Base-by-base conservation (phyloP, 2,113 vertebrate species). In the Lampris megalopsis region DNA sequence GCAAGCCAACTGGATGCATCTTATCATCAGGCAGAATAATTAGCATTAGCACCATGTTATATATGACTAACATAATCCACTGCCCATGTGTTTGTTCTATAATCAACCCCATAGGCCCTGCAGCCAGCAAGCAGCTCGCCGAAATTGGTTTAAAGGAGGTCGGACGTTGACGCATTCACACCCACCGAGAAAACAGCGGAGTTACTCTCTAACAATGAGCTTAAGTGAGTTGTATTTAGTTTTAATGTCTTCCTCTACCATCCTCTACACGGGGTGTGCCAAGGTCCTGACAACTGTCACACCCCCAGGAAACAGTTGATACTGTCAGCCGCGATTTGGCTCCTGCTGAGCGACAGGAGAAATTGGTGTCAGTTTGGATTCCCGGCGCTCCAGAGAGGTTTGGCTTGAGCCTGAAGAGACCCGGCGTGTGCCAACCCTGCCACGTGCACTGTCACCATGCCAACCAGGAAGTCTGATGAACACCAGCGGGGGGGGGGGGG, bases 231-330 rank as follows among this genome's bases (percentile, higher is more conserved):
- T 38, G 9, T 47, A n/a, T 79, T 59, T 59, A 62, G 67, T 54
- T 72, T 62, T 57, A 73, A 79, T 73, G 85, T 70, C 49, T 68
- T 58, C 38, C 53, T 50, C 42, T 41, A 9, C 40, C 59, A 42
- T 41, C 38, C 41, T 40, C 40, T 37, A 41, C 10, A 41, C 59
- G 13, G 59, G 59, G 59, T 62, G 59, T 60, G 63, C 40, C 45
- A 24, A 0, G 11, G 65, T 5, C 42, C 60, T 68, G 70, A 82
- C 59, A 74, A 80, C 71, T 67, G 77, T 67, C 86, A 72, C 71
- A 49, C 76, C 84, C 73, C 41, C 76, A 41, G 81, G 84, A 80
- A 84, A 78, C 70, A 61, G 65, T 63, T 82, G 79, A 84, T 84
- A 79, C 77, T 89, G 77, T 85, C 77, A 80, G 71, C 60, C 53